phyloP scores from a whole-genome alignment of 2,888 invertebrate species.

The Sussaba pulchella region DNA sequence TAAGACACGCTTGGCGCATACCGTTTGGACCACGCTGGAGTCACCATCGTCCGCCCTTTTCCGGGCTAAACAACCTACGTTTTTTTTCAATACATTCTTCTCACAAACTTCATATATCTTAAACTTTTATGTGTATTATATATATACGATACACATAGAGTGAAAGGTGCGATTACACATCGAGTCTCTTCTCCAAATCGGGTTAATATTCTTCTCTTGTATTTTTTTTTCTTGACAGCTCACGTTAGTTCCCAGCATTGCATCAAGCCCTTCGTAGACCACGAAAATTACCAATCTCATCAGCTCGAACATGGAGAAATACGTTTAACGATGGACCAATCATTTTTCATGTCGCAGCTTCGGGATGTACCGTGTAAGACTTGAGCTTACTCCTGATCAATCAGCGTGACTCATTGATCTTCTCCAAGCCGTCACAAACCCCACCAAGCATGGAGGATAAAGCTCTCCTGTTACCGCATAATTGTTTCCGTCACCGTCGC shows the following conservation, averaged over 20 bases:
- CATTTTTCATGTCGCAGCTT: conserved; percentile 1
- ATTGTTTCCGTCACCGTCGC: background rate
- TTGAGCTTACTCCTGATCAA: background rate
- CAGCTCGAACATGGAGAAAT: background rate
- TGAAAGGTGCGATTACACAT: background rate
- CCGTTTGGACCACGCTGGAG: background rate
- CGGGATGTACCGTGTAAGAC: background rate
- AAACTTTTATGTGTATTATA: no score
- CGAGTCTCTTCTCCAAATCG: conserved; percentile 7
- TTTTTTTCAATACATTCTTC: background rate
- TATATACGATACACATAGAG: no score
- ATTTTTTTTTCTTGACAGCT: background rate
- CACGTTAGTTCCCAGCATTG: background rate
- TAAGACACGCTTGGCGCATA: conserved; percentile 9
- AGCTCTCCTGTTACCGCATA: background rate
- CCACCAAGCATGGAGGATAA: background rate
- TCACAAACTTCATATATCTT: background rate
- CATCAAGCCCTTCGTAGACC: background rate
- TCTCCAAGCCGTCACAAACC: background rate
- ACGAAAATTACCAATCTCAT: background rate
- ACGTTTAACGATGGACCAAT: conserved; percentile 12
- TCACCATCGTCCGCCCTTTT: background rate
- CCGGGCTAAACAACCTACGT: background rate
- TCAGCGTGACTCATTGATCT: background rate
- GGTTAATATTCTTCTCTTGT: background rate